phyloP scores from a whole-genome alignment of 1,140 invertebrate species.

The Drosophila rufa region DNA sequence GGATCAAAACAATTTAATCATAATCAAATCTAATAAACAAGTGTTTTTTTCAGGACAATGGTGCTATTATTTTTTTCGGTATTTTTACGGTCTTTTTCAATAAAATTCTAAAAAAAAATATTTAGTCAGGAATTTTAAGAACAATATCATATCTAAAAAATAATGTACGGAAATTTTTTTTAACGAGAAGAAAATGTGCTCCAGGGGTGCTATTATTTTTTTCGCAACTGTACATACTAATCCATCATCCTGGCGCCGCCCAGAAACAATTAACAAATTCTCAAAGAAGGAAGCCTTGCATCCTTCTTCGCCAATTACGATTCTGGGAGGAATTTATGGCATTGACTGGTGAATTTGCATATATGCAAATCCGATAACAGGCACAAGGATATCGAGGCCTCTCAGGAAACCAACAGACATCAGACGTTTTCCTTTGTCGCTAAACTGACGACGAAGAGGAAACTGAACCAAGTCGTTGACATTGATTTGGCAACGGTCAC shows the following conservation, averaged over 20 bases:
- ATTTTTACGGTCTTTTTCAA: too few species aligned
- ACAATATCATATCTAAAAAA: too few species aligned
- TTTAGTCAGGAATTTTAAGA: too few species aligned
- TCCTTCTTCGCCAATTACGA: conserved; percentile 5
- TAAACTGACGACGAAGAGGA: conserved; percentile 1
- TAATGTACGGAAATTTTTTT: too few species aligned
- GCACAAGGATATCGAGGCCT: conserved; percentile 19
- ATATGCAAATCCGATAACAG: conserved; percentile 48
- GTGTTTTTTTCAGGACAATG: too few species aligned
- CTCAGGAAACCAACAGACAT: conserved; percentile 11
- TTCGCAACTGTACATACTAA: too few species aligned
- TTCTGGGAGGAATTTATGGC: not conserved
- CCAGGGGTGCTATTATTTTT: too few species aligned
- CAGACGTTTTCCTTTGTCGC: conserved; percentile 20
- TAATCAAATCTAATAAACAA: too few species aligned
- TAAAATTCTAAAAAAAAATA: too few species aligned
- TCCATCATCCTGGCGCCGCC: not conserved
- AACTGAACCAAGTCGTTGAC: conserved; percentile 32
- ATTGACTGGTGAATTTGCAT: conserved; percentile 26
- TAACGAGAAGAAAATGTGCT: too few species aligned
- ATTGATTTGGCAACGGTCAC: conserved; percentile 31
- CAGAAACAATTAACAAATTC: conserved; percentile 25
- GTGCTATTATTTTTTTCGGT: too few species aligned
- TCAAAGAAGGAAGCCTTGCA: not conserved
- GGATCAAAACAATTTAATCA: too few species aligned